Evolutionary conservation across 2,888 invertebrate genomes (phyloP).

Genomic region (Lithophane ornitopus): DNA sequence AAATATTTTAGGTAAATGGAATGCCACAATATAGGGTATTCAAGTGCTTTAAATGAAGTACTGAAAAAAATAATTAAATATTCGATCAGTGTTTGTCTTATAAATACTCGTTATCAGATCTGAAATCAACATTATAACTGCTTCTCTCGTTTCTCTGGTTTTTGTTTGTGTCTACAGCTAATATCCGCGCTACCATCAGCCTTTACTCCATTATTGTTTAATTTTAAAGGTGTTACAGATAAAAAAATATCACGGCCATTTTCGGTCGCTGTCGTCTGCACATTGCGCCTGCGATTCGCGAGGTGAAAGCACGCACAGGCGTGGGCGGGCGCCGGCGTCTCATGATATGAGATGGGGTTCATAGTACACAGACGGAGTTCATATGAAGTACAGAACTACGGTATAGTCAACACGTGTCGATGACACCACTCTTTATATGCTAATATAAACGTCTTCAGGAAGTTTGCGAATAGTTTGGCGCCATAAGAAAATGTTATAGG

Average conservation of each 20-base stretch:
- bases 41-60: neutral
- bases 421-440: conserved; percentile 48
- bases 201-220: neutral
- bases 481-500: neutral
- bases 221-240: neutral
- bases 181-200: neutral
- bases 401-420: conserved; percentile 37
- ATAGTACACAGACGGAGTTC: conserved; percentile 49
- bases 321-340: conserved; percentile 73
- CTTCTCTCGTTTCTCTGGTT: neutral
- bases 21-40: neutral
- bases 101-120: neutral
- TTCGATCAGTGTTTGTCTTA: neutral
- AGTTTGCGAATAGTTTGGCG: neutral
- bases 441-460: conserved; percentile 18
- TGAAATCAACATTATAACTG: neutral
- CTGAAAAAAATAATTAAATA: neutral
- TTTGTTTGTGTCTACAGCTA: neutral
- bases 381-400: conserved; percentile 27
- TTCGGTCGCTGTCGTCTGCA: conserved; percentile 43
- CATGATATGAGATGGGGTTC: conserved; percentile 70
- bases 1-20: conserved; percentile 20
- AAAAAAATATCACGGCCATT: neutral
- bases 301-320: conserved; percentile 80
- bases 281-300: conserved; percentile 66